Conservation (phyloP, 2,797 vertebrate species). For the Pseudotriccus pelzelni region DNA sequence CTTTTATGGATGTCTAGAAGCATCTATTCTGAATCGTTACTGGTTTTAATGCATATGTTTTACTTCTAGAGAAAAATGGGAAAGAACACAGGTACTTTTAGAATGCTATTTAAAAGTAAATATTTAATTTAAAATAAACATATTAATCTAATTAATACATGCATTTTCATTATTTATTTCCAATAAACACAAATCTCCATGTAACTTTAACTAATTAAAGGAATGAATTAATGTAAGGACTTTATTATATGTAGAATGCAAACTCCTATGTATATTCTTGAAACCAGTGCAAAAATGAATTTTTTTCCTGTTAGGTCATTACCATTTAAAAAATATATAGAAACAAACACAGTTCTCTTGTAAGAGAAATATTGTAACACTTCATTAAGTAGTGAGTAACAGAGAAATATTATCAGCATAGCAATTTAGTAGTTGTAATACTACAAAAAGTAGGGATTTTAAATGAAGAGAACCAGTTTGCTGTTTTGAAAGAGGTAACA, state of each 20-base stretch:
- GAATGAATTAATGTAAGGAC: background rate
- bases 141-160: background rate
- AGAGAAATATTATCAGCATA: slow-evolving; percentile 36
- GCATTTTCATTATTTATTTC: background rate
- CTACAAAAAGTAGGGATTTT: slow-evolving; percentile 66
- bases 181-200: background rate
- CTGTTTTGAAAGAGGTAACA: slow-evolving; percentile 73
- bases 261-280: background rate
- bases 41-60: background rate
- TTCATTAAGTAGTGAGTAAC: slow-evolving; percentile 8
- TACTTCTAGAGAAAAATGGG: background rate
- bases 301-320: background rate
- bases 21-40: slow-evolving; percentile 1
- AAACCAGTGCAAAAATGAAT: background rate
- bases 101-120: background rate
- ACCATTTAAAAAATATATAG: background rate
- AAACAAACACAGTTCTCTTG: background rate
- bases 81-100: background rate
- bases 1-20: background rate
- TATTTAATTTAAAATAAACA: background rate
- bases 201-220: background rate
- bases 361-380: slow-evolving; percentile 2
- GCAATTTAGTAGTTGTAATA: slow-evolving; percentile 55
- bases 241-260: background rate
- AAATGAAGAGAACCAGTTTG: slow-evolving; percentile 60